phyloP scores from a whole-genome alignment of 2,888 invertebrate genomes.

The Rhimphoctona megacephalus region DNA sequence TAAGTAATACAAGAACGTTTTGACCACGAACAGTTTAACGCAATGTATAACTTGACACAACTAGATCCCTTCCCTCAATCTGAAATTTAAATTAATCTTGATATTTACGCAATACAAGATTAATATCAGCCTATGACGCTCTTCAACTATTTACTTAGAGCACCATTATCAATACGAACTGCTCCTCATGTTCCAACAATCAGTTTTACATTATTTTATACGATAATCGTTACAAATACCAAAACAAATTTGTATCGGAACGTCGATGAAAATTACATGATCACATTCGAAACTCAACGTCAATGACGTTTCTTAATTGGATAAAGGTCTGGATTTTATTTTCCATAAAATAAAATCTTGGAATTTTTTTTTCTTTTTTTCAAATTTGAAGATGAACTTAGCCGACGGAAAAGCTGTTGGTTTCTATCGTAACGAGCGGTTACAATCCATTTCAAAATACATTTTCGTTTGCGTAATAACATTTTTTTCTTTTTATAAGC shows the following conservation, averaged over 20 bases:
- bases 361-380: too few species aligned
- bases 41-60: slow-evolving; percentile 56
- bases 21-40: slow-evolving; percentile 29
- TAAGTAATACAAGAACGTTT: slow-evolving; percentile 20
- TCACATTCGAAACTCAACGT: background rate
- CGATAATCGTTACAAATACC: slow-evolving; percentile 28
- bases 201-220: slow-evolving; percentile 35
- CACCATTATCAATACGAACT: slow-evolving; percentile 41
- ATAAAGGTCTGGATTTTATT: background rate
- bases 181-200: slow-evolving; percentile 29
- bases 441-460: background rate
- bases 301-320: background rate
- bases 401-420: too few species aligned
- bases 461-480: background rate
- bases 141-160: background rate
- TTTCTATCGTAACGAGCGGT: too few species aligned
- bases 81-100: slow-evolving; percentile 57
- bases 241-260: slow-evolving; percentile 10
- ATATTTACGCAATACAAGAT: slow-evolving; percentile 59
- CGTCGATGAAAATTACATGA: background rate
- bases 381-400: too few species aligned
- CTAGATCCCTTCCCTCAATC: slow-evolving; percentile 60
- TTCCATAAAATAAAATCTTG: background rate
- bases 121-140: slow-evolving; percentile 63
- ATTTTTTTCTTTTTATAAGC: background rate